These are phyloP conservation scores for Serripes groenlandicus DNA, from an alignment of 2,888 invertebrate genomes.

Conservation along the genomic window DNA sequence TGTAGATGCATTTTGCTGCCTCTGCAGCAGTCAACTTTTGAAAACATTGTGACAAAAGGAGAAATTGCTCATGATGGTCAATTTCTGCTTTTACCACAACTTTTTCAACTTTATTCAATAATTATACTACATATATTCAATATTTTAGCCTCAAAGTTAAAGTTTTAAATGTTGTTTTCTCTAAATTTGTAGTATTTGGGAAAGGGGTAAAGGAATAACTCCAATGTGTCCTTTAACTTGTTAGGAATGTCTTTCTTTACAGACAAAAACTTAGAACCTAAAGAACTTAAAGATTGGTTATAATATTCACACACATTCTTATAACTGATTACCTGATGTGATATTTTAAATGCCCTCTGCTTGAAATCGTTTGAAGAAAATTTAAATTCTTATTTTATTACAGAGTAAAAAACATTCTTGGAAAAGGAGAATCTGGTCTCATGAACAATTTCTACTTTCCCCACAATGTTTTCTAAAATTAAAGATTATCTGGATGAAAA, in stretches of 20 bases:
- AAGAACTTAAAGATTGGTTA: too few relatives aligned
- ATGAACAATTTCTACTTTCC: neutral
- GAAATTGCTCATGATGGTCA: slow-evolving; percentile 1
- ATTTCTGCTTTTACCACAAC: neutral
- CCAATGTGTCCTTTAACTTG: too few relatives aligned
- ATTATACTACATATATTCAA: too few relatives aligned
- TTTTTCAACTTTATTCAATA: neutral
- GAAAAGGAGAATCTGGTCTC: neutral
- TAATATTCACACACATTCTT: too few relatives aligned
- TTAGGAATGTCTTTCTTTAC: too few relatives aligned
- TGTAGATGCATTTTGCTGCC: neutral
- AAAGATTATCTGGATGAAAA: too few relatives aligned
- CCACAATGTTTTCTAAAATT: neutral
- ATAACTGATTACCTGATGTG: too few relatives aligned
- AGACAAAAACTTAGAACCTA: too few relatives aligned
- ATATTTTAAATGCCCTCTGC: too few relatives aligned
- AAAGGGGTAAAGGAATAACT: neutral
- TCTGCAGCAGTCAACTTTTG: neutral
- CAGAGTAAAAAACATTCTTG: neutral
- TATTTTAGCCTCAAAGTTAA: too few relatives aligned
- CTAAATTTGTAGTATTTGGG: neutral
- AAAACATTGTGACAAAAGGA: neutral
- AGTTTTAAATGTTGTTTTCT: neutral
- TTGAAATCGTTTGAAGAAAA: too few relatives aligned
- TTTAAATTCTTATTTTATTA: too few relatives aligned